A percentile compares a stretch with the other conserved stretches of the same genome.
Evolutionary conservation across 2,888 invertebrate species (phyloP).

Genomic region (Taphrorychus bicolor): DNA sequence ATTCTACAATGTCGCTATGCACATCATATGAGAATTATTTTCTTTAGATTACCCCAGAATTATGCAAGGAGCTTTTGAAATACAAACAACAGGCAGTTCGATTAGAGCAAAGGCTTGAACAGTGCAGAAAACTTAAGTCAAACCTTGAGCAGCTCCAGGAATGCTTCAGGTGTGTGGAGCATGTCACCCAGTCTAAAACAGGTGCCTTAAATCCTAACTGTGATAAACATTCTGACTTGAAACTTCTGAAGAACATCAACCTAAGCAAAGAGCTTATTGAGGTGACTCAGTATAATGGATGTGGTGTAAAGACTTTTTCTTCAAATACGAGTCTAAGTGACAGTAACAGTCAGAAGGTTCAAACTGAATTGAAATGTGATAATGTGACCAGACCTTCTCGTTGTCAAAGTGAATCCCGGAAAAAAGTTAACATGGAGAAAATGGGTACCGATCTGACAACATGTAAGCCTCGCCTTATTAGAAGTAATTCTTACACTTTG

Average conservation of each 20-base stretch:
- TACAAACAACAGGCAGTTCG: slow-evolving; percentile 72
- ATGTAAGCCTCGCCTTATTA: slow-evolving; percentile 63
- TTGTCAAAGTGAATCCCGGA: background rate
- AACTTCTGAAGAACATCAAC: slow-evolving; percentile 39
- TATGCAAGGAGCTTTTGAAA: slow-evolving; percentile 70
- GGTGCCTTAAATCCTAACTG: slow-evolving; percentile 43
- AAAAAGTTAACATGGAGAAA: no score
- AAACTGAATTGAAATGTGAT: background rate
- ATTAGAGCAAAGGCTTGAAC: slow-evolving; percentile 67
- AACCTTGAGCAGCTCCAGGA: slow-evolving; percentile 46
- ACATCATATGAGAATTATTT: background rate
- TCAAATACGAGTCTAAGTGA: background rate
- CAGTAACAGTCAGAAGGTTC: background rate
- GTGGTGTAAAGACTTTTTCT: slow-evolving; percentile 43
- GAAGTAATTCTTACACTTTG: slow-evolving; percentile 81
- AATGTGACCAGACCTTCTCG: background rate
- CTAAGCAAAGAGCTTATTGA: slow-evolving; percentile 51
- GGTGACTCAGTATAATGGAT: slow-evolving; percentile 49
- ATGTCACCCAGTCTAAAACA: background rate
- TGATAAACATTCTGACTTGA: slow-evolving; percentile 22
- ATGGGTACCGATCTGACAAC: slow-evolving; percentile 3
- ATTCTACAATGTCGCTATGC: background rate
- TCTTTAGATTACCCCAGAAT: slow-evolving; percentile 70
- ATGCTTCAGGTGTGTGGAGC: slow-evolving; percentile 16
- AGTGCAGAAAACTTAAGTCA: slow-evolving; percentile 58